Evolutionary conservation across 2,888 invertebrate genomes (phyloP).

Genomic region (Drosophila testacea): DNA sequence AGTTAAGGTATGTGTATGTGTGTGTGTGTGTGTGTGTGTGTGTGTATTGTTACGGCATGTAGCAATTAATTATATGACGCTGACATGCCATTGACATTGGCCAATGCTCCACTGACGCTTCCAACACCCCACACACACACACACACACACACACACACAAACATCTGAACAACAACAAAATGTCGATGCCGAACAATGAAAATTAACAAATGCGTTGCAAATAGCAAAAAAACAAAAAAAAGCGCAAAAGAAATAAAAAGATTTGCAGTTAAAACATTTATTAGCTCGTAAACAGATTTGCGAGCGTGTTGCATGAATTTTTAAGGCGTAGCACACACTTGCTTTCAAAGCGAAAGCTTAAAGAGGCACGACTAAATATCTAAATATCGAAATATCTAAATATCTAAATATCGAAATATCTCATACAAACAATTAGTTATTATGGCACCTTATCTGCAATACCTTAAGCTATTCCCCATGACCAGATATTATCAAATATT

Average conservation of each 20-base stretch:
- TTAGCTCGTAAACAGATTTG: slow-evolving; percentile 66
- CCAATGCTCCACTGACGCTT: slow-evolving; percentile 30
- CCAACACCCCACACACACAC: slow-evolving; percentile 9
- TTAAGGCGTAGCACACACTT: slow-evolving; percentile 2
- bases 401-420: background rate
- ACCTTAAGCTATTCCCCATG: slow-evolving; percentile 44
- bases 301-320: slow-evolving; percentile 37
- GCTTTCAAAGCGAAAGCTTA: background rate
- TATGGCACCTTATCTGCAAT: slow-evolving; percentile 28
- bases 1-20: background rate
- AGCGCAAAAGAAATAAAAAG: slow-evolving; percentile 4
- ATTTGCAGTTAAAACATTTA: slow-evolving; percentile 70
- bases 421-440: slow-evolving; percentile 12
- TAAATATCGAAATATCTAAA: no score
- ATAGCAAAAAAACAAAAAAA: slow-evolving; percentile 5
- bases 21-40: background rate
- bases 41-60: slow-evolving; percentile 9
- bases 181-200: background rate
- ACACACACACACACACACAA: background rate
- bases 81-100: slow-evolving; percentile 52
- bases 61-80: slow-evolving; percentile 52
- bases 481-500: slow-evolving; percentile 40
- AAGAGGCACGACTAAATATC: slow-evolving; percentile 11
- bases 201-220: slow-evolving; percentile 39
- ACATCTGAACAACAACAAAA: background rate